Base-by-base conservation (phyloP, 2,888 invertebrate genomes). In the Helicoverpa assulta region DNA sequence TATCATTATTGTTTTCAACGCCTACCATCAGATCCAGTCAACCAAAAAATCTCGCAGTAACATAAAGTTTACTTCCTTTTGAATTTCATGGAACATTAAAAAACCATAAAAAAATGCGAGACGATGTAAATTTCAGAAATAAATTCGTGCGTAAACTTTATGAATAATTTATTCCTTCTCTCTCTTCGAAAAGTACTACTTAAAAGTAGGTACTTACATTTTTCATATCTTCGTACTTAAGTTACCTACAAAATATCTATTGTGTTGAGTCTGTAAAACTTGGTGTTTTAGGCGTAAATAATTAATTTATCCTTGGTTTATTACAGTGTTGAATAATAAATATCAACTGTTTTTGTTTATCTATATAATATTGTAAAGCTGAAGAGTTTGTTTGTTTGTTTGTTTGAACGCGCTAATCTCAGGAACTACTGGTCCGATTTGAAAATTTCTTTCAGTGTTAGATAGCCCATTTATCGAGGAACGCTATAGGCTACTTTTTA, bases 71-170 rank as follows among this genome's bases (percentile, higher is more conserved):
- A 43, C 16, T 40, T 29, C 18, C 12, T n/a, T 43, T 33, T 10
- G 14, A 62, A 29, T 43, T 43, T 43, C 14, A 16, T 8, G 7
- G 12, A 67, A 67, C n/a, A 67, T 29, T 64, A 55, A 51, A 56
- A 56, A 33, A 10, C 2, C 19, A 55, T 14, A 8, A 43, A 62
- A 62, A 53, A 33, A 29, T 14, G 50, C n/a, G 19, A 1, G 33
- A 66, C 47, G 21, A 50, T 16, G 26, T 43, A 54, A 56, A 50
- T 47, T 47, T 5, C n/a, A 29, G 37, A 21, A 65, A 59, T 21
- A 18, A 21, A 55, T 55, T 64, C n/a, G 21, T 33, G 18, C 51
- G 37, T 18, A 50, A 70, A 71, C 16, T 72, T 57, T 19, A 5
- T 16, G 29, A n/a, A 60, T 72, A 37, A 21, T 43, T 57, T 16